Evolutionary conservation across 2,888 invertebrate species (phyloP).

Genomic region (Eupithecia pulchellata): DNA sequence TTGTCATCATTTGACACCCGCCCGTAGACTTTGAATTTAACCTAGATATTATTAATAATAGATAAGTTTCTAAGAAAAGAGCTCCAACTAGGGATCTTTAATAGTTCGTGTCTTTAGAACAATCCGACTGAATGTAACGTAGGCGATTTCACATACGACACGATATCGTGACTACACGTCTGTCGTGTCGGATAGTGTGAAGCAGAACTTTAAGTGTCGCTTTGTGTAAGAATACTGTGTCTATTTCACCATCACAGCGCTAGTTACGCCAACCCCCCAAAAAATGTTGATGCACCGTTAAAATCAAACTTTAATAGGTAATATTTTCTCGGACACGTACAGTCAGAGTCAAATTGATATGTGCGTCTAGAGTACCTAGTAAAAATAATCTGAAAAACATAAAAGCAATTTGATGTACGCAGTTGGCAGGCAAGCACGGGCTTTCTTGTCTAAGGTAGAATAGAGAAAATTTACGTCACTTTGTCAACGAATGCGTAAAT

Average conservation of each 20-base stretch:
- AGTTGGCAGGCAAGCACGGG: no score
- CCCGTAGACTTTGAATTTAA: not conserved
- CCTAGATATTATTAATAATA: not conserved
- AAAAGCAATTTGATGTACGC: no score
- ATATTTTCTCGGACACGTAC: no score
- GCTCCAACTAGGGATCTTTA: not conserved
- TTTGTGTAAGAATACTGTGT: not conserved
- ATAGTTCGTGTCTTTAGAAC: conserved; percentile 6
- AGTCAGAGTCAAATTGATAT: no score
- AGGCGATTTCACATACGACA: not conserved
- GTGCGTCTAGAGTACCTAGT: no score
- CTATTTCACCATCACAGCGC: conserved; percentile 8
- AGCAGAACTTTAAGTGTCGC: not conserved
- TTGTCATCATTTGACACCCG: not conserved
- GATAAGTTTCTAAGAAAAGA: not conserved
- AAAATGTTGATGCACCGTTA: no score
- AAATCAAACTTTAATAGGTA: no score
- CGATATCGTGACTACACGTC: not conserved
- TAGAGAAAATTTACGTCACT: no score
- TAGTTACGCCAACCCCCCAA: no score
- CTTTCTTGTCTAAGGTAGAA: no score
- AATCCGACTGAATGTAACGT: conserved; percentile 10
- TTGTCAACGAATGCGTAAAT: no score
- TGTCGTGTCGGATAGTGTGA: conserved; percentile 1
- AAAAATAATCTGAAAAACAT: no score